Evolutionary conservation across 2,113 vertebrate species (phyloP).

Genomic region (Macaca nemestrina): DNA sequence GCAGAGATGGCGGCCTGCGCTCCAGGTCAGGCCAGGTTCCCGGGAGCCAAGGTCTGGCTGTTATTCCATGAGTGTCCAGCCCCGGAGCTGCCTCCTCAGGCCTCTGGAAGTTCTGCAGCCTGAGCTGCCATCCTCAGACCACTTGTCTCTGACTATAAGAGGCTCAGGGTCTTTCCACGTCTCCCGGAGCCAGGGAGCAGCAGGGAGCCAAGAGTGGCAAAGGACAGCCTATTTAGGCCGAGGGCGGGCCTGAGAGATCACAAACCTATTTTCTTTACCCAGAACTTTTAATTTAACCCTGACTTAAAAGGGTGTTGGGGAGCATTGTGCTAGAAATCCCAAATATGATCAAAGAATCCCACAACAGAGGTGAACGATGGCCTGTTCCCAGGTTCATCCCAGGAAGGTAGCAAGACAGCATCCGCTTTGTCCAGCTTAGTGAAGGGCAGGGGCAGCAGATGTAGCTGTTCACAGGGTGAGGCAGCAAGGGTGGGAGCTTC

Average conservation of each 20-base stretch:
- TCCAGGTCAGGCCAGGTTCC: background rate
- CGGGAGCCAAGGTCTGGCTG: no score
- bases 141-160: background rate
- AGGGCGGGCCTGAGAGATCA: background rate
- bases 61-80: background rate
- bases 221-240: background rate
- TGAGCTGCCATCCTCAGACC: background rate
- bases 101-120: background rate
- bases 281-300: background rate
- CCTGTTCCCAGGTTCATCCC: background rate
- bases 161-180: fast-evolving
- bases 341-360: background rate
- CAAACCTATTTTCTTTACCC: background rate
- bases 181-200: background rate
- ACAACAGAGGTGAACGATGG: background rate
- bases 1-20: background rate
- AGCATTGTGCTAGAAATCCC: background rate
- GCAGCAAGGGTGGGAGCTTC: background rate
- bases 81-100: background rate
- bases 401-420: background rate
- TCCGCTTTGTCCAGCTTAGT: background rate
- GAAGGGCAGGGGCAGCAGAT: background rate
- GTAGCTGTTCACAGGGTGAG: background rate
- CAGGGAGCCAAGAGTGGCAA: background rate
- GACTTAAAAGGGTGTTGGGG: background rate